These are phyloP conservation scores for Patella depressa DNA, from an alignment of 2,888 invertebrate species.

Conservation along the genomic window DNA sequence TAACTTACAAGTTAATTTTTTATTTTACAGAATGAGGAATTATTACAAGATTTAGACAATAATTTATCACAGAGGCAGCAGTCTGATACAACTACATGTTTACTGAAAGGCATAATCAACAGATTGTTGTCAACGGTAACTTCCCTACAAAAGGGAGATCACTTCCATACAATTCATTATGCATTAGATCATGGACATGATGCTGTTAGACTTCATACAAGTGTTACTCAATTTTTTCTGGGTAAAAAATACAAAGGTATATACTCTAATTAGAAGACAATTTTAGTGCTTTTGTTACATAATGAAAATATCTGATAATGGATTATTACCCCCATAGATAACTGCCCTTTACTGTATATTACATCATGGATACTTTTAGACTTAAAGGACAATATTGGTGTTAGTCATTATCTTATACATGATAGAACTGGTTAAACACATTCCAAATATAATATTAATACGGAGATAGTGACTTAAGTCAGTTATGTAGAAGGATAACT, in stretches of 20 bases:
- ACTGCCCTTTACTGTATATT: too few species aligned
- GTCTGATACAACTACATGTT: conserved; percentile 18
- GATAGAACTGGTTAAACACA: too few species aligned
- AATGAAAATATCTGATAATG: background rate
- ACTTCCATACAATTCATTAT: conserved; percentile 21
- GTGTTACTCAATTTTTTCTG: conserved; percentile 42
- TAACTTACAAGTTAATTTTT: background rate
- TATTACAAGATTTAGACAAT: background rate
- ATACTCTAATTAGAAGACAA: background rate
- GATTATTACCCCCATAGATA: background rate
- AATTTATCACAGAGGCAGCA: background rate
- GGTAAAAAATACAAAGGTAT: conserved; percentile 29
- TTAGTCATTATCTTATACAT: too few species aligned
- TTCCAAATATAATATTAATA: too few species aligned
- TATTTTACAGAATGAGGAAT: background rate
- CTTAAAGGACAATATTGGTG: too few species aligned
- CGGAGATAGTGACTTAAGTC: too few species aligned
- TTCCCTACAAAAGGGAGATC: conserved; percentile 31
- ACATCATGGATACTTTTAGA: too few species aligned
- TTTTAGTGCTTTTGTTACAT: background rate
- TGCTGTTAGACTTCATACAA: conserved; percentile 46
- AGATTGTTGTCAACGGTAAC: conserved; percentile 47
- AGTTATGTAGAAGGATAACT: too few species aligned
- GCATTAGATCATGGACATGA: conserved; percentile 47
- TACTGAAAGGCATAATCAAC: conserved; percentile 44